These are phyloP conservation scores for Omphaloscelis lunosa DNA, from an alignment of 2,888 invertebrate species.

Conservation along the genomic window DNA sequence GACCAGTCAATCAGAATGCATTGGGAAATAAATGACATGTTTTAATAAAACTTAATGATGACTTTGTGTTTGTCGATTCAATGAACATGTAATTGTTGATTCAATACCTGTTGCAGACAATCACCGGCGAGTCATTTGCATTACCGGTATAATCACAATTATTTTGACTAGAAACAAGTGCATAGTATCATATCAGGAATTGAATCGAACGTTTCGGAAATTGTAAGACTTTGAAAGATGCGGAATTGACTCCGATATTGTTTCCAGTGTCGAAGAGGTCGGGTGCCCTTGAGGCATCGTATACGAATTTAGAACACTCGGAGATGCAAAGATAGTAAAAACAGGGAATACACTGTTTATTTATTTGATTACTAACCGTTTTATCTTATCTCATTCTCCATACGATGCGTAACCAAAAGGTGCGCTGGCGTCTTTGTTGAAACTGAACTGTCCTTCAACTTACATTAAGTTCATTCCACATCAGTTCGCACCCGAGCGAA, in stretches of 20 bases:
- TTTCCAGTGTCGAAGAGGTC: constrained; percentile 11
- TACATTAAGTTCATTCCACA: constrained; percentile 66
- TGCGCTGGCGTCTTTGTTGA: constrained; percentile 61
- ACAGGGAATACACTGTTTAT: constrained; percentile 60
- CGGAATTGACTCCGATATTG: not conserved
- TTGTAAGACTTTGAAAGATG: not conserved
- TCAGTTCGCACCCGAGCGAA: constrained; percentile 59
- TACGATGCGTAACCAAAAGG: constrained; percentile 44
- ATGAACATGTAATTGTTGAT: constrained; percentile 34
- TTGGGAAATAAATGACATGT: constrained; percentile 9
- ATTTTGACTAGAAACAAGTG: not conserved
- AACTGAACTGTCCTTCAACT: constrained; percentile 71
- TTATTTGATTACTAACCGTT: constrained; percentile 56
- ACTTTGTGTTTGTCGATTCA: constrained; percentile 29
- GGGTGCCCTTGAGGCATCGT: constrained; percentile 72
- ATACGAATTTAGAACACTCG: constrained; percentile 70
- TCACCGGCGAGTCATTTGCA: constrained; percentile 37
- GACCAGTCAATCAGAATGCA: not conserved
- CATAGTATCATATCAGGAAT: not conserved
- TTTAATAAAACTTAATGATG: constrained; percentile 21
- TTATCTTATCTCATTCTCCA: constrained; percentile 70
- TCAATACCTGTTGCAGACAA: constrained; percentile 33
- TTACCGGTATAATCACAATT: constrained; percentile 35
- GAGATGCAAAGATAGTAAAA: constrained; percentile 52
- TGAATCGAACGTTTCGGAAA: not conserved